These are phyloP conservation scores for Chunga burmeisteri DNA, from an alignment of 2,113 vertebrate species.

Conservation along the genomic window DNA sequence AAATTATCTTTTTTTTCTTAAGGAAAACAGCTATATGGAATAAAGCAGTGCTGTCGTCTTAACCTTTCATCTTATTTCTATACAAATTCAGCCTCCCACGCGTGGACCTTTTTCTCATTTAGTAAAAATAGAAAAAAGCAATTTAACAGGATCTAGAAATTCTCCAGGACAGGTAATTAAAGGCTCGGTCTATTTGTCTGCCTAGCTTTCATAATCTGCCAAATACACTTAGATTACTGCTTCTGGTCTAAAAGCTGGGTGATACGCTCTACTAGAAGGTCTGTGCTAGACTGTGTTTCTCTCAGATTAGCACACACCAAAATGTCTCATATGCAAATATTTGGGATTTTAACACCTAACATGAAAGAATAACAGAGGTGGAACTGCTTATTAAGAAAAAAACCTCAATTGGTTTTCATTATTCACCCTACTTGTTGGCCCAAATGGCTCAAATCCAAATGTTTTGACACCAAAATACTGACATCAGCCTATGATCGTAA, in stretches of 20 bases:
- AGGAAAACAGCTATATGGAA: not conserved
- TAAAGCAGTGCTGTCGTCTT: not conserved
- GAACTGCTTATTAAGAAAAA: not conserved
- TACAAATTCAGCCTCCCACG: not conserved
- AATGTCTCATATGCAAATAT: not conserved
- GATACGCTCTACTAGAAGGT: not conserved
- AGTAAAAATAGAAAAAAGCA: not conserved
- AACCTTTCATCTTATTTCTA: not conserved
- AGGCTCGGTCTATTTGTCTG: not conserved
- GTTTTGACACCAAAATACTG: not conserved
- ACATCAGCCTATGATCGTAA: not conserved
- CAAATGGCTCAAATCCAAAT: not conserved
- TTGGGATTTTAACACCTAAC: not conserved
- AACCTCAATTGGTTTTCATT: not conserved
- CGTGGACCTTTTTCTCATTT: not conserved
- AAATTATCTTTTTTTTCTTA: not conserved
- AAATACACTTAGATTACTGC: not conserved
- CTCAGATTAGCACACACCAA: not conserved
- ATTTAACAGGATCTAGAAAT: not conserved
- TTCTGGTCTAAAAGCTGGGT: not conserved
- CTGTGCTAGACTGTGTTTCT: not conserved
- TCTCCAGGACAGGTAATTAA: not conserved
- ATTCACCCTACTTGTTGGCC: not conserved
- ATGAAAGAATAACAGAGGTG: not conserved
- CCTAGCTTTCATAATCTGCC: not conserved